These are phyloP conservation scores for Theocolax elegans DNA, from an alignment of 1,140 invertebrate species.

Conservation along the genomic window DNA sequence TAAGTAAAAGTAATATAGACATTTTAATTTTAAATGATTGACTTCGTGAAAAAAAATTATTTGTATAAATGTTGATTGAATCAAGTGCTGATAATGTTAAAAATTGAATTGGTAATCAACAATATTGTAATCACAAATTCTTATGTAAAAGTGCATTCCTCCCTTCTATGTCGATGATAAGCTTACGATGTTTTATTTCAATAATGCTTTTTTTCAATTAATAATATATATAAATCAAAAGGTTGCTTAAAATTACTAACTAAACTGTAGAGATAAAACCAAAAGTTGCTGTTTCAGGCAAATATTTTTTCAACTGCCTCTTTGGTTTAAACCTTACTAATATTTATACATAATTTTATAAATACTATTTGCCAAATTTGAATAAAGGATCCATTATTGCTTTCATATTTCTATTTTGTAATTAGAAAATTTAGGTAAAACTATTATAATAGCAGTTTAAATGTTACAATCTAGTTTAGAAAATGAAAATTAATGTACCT, in stretches of 20 bases:
- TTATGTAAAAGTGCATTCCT: conserved; percentile 25
- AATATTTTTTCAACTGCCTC: no score
- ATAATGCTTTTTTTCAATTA: no score
- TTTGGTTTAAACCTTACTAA: no score
- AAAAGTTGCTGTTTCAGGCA: no score
- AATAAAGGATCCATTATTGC: no score
- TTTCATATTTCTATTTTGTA: no score
- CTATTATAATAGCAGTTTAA: not conserved
- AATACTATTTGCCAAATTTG: no score
- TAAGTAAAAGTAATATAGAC: not conserved
- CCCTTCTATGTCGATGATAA: not conserved
- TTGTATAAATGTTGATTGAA: not conserved
- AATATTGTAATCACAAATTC: not conserved
- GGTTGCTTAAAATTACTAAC: no score
- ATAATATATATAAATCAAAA: no score
- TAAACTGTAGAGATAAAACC: no score
- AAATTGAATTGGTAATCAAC: not conserved
- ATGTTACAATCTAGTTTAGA: not conserved
- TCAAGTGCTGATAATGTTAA: conserved; percentile 15
- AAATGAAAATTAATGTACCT: not conserved
- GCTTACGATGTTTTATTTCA: conserved; percentile 3
- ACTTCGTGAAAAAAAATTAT: not conserved
- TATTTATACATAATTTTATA: no score
- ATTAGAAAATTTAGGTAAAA: not conserved
- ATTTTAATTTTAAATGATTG: not conserved